These are phyloP conservation scores for Datnioides undecimradiatus DNA, from an alignment of 2,113 vertebrate species.

Conservation along the genomic window DNA sequence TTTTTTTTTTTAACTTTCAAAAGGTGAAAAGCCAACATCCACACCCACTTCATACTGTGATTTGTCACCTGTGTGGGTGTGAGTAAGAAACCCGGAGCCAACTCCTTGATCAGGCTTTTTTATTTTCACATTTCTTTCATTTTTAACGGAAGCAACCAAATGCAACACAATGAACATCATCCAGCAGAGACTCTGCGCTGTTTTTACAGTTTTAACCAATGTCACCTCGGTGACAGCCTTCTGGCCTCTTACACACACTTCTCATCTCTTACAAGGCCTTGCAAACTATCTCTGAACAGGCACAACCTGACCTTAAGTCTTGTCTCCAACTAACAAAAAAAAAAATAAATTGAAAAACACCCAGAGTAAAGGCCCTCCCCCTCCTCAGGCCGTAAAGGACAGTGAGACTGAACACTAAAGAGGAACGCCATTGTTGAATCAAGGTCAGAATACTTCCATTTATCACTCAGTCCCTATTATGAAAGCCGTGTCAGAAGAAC, in stretches of 20 bases:
- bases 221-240: too few relatives aligned
- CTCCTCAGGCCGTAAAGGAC: background rate
- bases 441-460: conserved; percentile 16
- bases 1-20: background rate
- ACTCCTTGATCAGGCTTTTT: background rate
- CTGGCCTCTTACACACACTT: background rate
- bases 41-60: background rate
- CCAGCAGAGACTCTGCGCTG: background rate
- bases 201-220: background rate
- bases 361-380: background rate
- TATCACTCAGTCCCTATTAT: conserved; percentile 11
- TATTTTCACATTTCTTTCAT: background rate
- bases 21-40: background rate
- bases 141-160: background rate
- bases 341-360: background rate
- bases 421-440: conserved; percentile 4
- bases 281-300: background rate
- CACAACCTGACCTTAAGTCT: background rate
- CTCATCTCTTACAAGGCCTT: background rate
- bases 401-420: background rate
- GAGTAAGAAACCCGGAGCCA: background rate
- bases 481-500: background rate
- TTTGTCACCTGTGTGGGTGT: background rate
- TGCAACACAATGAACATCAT: background rate
- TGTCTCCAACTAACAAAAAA: background rate